Percentiles rank a stretch among this genome's conserved stretches.
These are phyloP conservation scores for Hecatera dysodea DNA, from an alignment of 2,888 invertebrate genomes.

Conservation along the genomic window DNA sequence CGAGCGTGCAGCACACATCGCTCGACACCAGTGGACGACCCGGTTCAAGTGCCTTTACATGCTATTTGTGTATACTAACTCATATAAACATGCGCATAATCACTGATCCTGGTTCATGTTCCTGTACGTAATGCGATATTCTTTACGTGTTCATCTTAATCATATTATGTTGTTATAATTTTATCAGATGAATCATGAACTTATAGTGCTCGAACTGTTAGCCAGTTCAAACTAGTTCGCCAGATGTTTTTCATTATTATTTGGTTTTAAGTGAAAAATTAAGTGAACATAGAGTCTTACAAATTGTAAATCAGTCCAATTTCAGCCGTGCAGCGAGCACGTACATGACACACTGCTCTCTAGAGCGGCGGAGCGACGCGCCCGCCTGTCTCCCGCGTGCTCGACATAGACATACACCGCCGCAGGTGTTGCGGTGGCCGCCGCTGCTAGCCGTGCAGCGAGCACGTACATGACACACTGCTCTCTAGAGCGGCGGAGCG, in stretches of 20 bases:
- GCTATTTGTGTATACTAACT: slow-evolving; percentile 8
- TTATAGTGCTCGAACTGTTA: neutral
- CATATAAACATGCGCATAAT: slow-evolving; percentile 7
- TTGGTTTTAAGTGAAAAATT: neutral
- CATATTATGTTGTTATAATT: slow-evolving; percentile 47
- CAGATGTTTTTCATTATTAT: neutral
- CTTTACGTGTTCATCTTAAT: slow-evolving; percentile 37
- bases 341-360: too few relatives aligned
- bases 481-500: too few relatives aligned
- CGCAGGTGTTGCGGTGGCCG: too few relatives aligned
- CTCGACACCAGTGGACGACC: slow-evolving; percentile 5
- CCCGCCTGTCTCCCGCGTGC: too few relatives aligned
- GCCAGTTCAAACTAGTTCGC: neutral
- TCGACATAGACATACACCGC: too few relatives aligned
- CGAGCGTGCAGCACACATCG: neutral
- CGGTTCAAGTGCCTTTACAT: slow-evolving; percentile 57
- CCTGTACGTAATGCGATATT: slow-evolving; percentile 2
- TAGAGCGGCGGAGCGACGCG: too few relatives aligned
- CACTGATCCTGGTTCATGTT: slow-evolving; percentile 9
- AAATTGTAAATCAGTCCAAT: neutral
- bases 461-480: too few relatives aligned
- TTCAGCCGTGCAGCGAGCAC: too few relatives aligned
- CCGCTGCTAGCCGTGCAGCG: too few relatives aligned
- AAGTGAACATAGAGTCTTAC: neutral
- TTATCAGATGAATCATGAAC: slow-evolving; percentile 33